Conservation (phyloP, 2,113 vertebrate species). For the Tonatia bakeri region DNA sequence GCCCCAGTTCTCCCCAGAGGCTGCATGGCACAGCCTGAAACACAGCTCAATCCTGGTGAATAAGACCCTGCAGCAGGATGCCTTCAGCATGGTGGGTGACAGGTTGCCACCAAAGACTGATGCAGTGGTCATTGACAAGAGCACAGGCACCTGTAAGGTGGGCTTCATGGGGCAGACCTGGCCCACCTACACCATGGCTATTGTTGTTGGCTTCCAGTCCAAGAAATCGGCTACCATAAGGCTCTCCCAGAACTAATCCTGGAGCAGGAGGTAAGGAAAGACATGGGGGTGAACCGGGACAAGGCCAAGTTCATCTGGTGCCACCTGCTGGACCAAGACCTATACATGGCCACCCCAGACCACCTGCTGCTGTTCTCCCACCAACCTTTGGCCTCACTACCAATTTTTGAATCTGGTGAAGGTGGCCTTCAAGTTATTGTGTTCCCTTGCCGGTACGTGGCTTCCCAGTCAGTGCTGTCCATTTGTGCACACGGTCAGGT, state of each 20-base stretch:
- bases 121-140: conserved; percentile 61
- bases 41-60: neutral
- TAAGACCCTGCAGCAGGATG: fast-evolving
- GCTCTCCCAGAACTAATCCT: neutral
- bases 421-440: conserved; percentile 70
- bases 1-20: neutral
- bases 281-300: conserved; percentile 65
- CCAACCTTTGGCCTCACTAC: conserved; percentile 71
- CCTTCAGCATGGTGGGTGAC: neutral
- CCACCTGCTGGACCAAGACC: conserved; percentile 68
- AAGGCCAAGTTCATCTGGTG: conserved; percentile 60
- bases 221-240: neutral
- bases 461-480: conserved; percentile 58
- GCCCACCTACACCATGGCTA: conserved; percentile 50
- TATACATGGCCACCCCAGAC: conserved; percentile 53
- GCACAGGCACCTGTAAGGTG: conserved; percentile 55
- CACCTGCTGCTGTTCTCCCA: conserved; percentile 74
- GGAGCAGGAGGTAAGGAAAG: neutral
- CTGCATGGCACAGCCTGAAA: neutral
- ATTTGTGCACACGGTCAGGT: conserved; percentile 68
- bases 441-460: conserved; percentile 51
- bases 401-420: conserved; percentile 73
- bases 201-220: conserved; percentile 47
- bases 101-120: neutral
- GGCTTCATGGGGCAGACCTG: conserved; percentile 61